Evolutionary conservation across 2,797 vertebrate genomes (phyloP), one percentile per base, ranked within the genome.

Genomic region (Chelonia mydas): DNA sequence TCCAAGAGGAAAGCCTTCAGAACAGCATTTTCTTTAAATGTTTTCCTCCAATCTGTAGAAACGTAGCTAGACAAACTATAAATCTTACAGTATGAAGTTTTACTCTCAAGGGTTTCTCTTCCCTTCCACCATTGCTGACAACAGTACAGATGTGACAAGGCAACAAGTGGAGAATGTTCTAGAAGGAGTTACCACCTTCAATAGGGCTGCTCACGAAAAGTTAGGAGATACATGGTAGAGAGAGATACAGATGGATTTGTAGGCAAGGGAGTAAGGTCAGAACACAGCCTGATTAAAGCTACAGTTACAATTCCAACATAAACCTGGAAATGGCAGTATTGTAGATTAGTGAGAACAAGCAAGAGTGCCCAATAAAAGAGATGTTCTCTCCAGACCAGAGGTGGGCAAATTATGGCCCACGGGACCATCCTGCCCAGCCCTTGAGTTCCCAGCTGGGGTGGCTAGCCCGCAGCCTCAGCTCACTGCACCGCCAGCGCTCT

Each of bases 161-260:
- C 19, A 41, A 72, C 37, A 41, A 31, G 68, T 25, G 21, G 68
- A n/a, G 21, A 72, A 21, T 21, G 33, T 68, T 68, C 33, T 68
- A 68, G 33, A 27, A 47, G 13, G 72, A 45, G 37, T 23, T 41
- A 45, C 27, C 21, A 27, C 28, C 27, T 77, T 49, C 74, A 77
- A 3, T 31, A 77, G 15, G 72, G 55, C 50, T 89, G 33, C 17
- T 86, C 84, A 68, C 2, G 28, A 78, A 51, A 80, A 88, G 51
- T 47, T 86, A 28, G 59, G 11, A 23, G 12, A 13, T 0, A 17
- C 0, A 77, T 1, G 31, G 15, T 2, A 92, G 82, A 1, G 1
- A 0, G 1, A 79, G 47, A 45, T 28, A 86, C 16, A 12, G 68
- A 41, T 13, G 17, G 33, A 53, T 53, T 53, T 81, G 16, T n/a